Evolutionary conservation across 2,888 invertebrate genomes (phyloP).

Genomic region (Tipula unca): DNA sequence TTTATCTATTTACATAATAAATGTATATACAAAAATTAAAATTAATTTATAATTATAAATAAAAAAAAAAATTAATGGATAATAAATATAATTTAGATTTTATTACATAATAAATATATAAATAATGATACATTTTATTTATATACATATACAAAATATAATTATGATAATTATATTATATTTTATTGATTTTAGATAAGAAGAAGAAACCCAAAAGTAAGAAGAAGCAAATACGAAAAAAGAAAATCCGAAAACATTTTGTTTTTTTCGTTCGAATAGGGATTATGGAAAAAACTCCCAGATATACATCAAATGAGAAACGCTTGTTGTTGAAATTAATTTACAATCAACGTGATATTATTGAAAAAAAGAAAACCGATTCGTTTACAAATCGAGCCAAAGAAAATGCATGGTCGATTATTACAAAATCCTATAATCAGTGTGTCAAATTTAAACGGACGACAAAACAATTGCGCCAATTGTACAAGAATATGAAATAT

Average conservation of each 20-base stretch:
- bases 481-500: slow-evolving; percentile 40
- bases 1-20: slow-evolving; percentile 14
- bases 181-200: slow-evolving; percentile 14
- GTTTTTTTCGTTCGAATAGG: neutral
- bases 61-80: neutral
- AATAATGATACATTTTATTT: neutral
- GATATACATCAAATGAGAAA: slow-evolving; percentile 39
- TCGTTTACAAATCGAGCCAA: slow-evolving; percentile 40
- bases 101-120: slow-evolving; percentile 14
- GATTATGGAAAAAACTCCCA: slow-evolving; percentile 39
- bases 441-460: slow-evolving; percentile 41
- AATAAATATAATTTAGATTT: neutral
- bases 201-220: neutral
- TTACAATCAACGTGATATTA: slow-evolving; percentile 40
- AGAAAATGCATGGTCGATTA: slow-evolving; percentile 41
- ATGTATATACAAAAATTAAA: neutral
- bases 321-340: slow-evolving; percentile 41
- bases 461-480: slow-evolving; percentile 39
- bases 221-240: neutral
- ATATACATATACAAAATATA: neutral
- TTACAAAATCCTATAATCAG: slow-evolving; percentile 40
- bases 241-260: slow-evolving; percentile 8
- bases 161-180: slow-evolving; percentile 4
- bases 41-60: neutral
- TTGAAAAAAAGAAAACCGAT: slow-evolving; percentile 40